Base-by-base conservation (phyloP, 2,113 vertebrate genomes). In the Hystrix cristata region DNA sequence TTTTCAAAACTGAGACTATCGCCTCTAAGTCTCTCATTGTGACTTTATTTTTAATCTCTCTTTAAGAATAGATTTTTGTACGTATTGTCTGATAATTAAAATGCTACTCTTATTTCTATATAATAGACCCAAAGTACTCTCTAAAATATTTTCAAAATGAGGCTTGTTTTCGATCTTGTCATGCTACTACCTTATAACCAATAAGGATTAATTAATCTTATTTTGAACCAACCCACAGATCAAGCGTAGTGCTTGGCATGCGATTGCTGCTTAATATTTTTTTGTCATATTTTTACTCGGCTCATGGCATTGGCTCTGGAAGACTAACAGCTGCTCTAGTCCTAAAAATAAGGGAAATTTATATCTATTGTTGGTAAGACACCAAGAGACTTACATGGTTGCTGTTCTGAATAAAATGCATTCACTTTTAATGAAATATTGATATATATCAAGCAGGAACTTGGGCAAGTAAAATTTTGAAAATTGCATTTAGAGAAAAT, bases 401-500 rank as follows among this genome's bases (percentile, higher is more conserved):
- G 14, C n/a, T 94, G 14, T 91, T 51, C 34, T 74, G 27, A 82
- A 83, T 51, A 69, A 90, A 83, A 96, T 87, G 29, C 9, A 71
- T 13, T 87, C 19, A 38, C 19, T 83, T 94, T 86, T 62, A 86
- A 84, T 72, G 16, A 81, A 57, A 71, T 82, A 81, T 29, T 92
- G 15, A 29, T 15, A 60, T 53, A 11, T 67, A 74, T 93, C 21
- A 65, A 27, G 5, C 69, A 71, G 79, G 60, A 91, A 93, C 14
- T 78, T 94, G 62, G 13, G 3, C 34, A 92, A 78, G 46, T 34
- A 19, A 71, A 85, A 90, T 74, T 95, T 51, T 86, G 46, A 87
- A 97, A 96, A 76, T 12, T 79, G 6, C 4, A 86, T 79, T 65
- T 90, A 85, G 74, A 64, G 38, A 87, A 95, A 87, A 46, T 83